These are phyloP conservation scores for Oncorhynchus nerka DNA, from an alignment of 2,113 vertebrate species.

Conservation along the genomic window DNA sequence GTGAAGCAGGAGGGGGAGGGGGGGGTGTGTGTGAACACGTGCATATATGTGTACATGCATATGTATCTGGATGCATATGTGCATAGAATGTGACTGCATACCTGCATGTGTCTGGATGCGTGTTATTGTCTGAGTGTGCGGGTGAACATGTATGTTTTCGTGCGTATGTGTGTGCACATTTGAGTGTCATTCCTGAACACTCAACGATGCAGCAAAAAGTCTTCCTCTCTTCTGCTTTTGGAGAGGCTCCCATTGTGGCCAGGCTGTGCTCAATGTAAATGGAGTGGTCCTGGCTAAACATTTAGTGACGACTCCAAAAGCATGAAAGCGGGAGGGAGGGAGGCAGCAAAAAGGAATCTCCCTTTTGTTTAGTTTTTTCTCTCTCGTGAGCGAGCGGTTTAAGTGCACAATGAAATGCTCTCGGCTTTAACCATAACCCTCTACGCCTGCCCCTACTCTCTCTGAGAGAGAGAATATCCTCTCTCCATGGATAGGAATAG, in stretches of 20 bases:
- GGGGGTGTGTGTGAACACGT: too few relatives aligned
- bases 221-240: conserved; percentile 55
- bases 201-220: conserved; percentile 9
- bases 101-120: neutral
- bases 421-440: conserved; percentile 40
- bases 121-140: conserved; percentile 17
- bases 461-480: neutral
- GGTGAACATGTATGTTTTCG: conserved; percentile 17
- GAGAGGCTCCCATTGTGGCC: conserved; percentile 64
- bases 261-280: conserved; percentile 70
- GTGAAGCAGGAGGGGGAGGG: neutral
- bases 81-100: neutral
- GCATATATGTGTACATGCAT: conserved; percentile 2
- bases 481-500: neutral
- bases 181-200: conserved; percentile 18
- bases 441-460: conserved; percentile 7
- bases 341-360: conserved; percentile 40
- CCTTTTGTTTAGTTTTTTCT: conserved; percentile 50
- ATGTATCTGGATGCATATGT: neutral
- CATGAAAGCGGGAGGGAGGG: conserved; percentile 65
- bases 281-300: conserved; percentile 72
- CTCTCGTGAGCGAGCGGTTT: conserved; percentile 9
- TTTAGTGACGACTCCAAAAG: conserved; percentile 75
- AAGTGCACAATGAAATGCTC: conserved; percentile 52
- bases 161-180: conserved; percentile 20